These are phyloP conservation scores for Hedya salicella DNA, from an alignment of 2,888 invertebrate species.

Conservation along the genomic window DNA sequence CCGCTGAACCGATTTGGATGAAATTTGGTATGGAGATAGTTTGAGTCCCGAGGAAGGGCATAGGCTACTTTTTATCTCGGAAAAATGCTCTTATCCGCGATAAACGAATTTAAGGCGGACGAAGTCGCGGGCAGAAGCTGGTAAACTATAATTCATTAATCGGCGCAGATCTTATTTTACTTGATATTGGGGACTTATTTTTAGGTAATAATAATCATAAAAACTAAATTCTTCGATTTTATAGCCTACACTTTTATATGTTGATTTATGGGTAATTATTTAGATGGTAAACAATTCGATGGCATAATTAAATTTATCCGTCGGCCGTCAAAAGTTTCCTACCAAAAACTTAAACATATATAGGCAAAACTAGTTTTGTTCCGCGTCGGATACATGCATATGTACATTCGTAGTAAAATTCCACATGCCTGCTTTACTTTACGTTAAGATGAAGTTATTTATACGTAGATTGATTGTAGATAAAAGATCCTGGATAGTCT, in stretches of 20 bases:
- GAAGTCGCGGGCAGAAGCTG: too few relatives aligned
- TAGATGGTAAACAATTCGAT: conserved; percentile 11
- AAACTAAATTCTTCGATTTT: conserved; percentile 24
- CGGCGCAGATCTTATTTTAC: too few relatives aligned
- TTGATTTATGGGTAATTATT: conserved; percentile 20
- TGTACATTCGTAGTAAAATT: neutral
- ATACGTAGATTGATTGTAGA: too few relatives aligned
- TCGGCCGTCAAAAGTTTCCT: conserved; percentile 15
- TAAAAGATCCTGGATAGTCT: too few relatives aligned
- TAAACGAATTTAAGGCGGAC: too few relatives aligned
- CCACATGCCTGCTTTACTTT: neutral
- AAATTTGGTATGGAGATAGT: too few relatives aligned
- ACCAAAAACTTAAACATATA: conserved; percentile 14
- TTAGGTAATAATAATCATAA: neutral
- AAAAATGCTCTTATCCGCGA: too few relatives aligned
- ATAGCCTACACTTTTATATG: conserved; percentile 1
- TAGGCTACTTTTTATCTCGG: too few relatives aligned
- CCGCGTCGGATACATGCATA: conserved; percentile 4
- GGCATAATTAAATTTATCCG: conserved; percentile 19
- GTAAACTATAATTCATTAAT: too few relatives aligned
- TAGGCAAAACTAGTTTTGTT: conserved; percentile 18
- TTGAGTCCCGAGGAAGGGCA: too few relatives aligned
- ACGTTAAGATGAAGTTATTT: neutral
- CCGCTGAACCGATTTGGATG: too few relatives aligned
- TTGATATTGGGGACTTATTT: too few relatives aligned